Base-by-base conservation (phyloP, 1,140 invertebrate genomes). In the Patella vulgata region DNA sequence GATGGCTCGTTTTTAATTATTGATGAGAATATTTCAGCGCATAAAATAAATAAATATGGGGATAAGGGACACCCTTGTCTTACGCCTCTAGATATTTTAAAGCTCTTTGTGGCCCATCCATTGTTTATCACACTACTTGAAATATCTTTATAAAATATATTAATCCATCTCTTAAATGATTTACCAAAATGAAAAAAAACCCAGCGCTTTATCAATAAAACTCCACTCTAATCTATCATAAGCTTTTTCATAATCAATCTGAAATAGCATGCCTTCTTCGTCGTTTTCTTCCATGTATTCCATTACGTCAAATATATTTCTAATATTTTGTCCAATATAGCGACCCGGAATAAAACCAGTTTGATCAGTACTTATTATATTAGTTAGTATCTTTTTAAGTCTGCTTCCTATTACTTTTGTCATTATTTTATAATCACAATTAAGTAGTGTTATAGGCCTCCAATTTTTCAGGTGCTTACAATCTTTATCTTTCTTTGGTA, bases 171-270 rank as follows among this genome's bases (percentile, higher is more conserved):
- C n/a, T n/a, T n/a, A n/a, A 56, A 8, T 17, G 46, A 52, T 17
- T 48, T 33, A 17, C 61, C 36, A 56, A 63, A 63, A 51, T 57
- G n/a, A 57, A 57, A 63, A 63, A 42, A 23, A 39, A 47, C 42
- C 42, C 2, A 57, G 28, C 17, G 54, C 46, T 36, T 55, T 55
- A 3, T 30, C 1, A 4, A 63, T 25, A 40, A 56, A 56, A 48
- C 23, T 39, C 51, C 53, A 63, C 31, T 63, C 60, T 55, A 57
- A 40, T 5, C 46, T 56, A 19, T 63, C 46, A 50, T 57, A 56
- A 21, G 30, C 53, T 31, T 63, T 63, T 30, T 56, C 46, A 57
- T 57, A 51, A 33, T 63, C 42, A 11, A 51, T 33, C 0, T 57
- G 21, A 19, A 63, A 21, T 27, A 57, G 27, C n/a, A 63, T 19